These are phyloP conservation scores for Mus minutoides DNA, from an alignment of 2,797 vertebrate genomes.

Conservation along the genomic window DNA sequence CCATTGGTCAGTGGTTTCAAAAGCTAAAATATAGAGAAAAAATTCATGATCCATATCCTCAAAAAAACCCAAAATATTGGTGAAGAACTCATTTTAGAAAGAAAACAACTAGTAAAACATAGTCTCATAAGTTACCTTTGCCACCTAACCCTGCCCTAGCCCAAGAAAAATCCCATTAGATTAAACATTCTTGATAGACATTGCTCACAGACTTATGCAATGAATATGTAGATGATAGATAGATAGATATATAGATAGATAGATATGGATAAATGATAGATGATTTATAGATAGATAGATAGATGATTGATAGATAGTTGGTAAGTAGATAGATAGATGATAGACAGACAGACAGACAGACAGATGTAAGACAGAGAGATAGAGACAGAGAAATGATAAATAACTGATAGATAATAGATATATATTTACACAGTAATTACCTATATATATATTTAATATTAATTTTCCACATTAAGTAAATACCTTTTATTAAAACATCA, in stretches of 20 bases:
- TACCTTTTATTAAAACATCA: neutral
- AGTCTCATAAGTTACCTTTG: neutral
- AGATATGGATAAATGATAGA: neutral
- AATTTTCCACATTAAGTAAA: constrained; percentile 30
- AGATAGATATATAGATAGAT: neutral
- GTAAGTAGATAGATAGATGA: neutral
- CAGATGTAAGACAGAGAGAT: no score
- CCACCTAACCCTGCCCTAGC: neutral
- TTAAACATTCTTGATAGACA: neutral
- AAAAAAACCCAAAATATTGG: neutral
- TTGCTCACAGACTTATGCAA: no score
- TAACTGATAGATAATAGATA: neutral
- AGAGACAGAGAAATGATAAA: neutral
- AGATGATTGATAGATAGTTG: no score
- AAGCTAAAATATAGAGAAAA: neutral
- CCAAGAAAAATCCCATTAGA: accelerated
- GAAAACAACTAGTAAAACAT: neutral
- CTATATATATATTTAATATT: neutral
- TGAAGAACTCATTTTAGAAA: constrained; percentile 19
- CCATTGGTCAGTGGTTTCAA: neutral
- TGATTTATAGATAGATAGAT: neutral
- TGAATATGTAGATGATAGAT: neutral
- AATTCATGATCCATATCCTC: neutral
- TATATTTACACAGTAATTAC: neutral
- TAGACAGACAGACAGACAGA: neutral